Evolutionary conservation across 2,888 invertebrate genomes (phyloP), one percentile per base, ranked within the genome.

Genomic region (Seladonia tumulorum): DNA sequence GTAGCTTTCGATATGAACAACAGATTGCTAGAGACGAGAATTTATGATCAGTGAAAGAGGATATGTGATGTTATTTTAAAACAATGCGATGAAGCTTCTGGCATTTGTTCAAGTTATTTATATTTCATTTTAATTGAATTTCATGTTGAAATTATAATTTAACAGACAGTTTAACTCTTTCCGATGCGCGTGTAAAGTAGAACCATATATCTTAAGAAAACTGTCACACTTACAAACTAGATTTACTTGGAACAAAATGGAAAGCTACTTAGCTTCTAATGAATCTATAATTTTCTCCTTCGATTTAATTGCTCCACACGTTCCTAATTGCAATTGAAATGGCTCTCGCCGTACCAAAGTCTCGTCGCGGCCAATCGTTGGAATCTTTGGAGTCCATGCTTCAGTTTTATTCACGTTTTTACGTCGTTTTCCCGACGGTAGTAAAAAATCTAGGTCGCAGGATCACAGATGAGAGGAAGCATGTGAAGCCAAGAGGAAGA

Each of bases 311-410:
- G 42, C 45, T 45, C 45, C 60, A 63, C 18, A 29, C 60, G 75
- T 71, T 25, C 60, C n/a, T 45, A 45, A 76, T 76, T 76, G 42
- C 42, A 63, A 76, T 76, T 76, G 45, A 60, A 49, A 47, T 35
- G 53, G 49, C 8, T 35, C 12, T 1, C n/a, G 16, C 14, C 39
- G 57, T 53, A 10, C 42, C 25, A 10, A 75, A 75, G n/a, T 42
- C 25, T n/a, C 53, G 25, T 60, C n/a, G 25, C 74, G 8, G 25
- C 57, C 35, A 53, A 75, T 75, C 39, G 25, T 60, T 60, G 7
- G 57, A 60, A n/a, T 25, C n/a, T 39, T 35, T 7, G 2, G 16
- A 60, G 16, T 12, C 5, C 22, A 39, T 39, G 35, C n/a, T 53
- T 14, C 25, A 45, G 71, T 45, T 71, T 71, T 25, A 45, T 10